Percentiles rank a stretch among this genome's conserved stretches.
Evolutionary conservation across 1,140 invertebrate genomes (phyloP).

Genomic region (Dendrolimus kikuchii): DNA sequence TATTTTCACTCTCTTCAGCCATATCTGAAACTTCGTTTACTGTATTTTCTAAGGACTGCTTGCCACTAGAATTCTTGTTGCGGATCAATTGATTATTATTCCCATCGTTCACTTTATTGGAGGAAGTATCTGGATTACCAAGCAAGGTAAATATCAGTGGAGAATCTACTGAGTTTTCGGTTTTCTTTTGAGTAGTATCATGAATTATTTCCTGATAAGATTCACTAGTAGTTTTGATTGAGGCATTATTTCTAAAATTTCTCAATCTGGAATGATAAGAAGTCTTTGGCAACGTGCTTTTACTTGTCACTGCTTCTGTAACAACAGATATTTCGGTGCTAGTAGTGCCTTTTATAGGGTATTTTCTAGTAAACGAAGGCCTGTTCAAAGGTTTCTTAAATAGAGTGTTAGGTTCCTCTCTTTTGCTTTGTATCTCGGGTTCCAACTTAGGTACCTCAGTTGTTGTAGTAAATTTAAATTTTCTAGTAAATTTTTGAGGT

Average conservation of each 20-base stretch:
- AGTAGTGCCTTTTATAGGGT: slow-evolving; percentile 15
- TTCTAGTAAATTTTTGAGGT: slow-evolving; percentile 51
- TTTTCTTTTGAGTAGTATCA: slow-evolving; percentile 33
- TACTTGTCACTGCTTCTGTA: slow-evolving; percentile 16
- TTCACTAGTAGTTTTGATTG: slow-evolving; percentile 20
- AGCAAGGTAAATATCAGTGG: slow-evolving; percentile 49
- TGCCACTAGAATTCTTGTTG: slow-evolving; percentile 27
- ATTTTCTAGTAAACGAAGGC: slow-evolving; percentile 29
- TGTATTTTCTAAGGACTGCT: slow-evolving; percentile 43
- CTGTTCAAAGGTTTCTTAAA: slow-evolving; percentile 37
- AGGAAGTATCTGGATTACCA: slow-evolving; percentile 18
- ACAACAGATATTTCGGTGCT: slow-evolving; percentile 21
- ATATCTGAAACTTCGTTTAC: slow-evolving; percentile 32
- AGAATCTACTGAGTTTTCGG: slow-evolving; percentile 35
- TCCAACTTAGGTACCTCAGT: slow-evolving; percentile 25
- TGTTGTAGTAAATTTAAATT: slow-evolving; percentile 41
- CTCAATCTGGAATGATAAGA: slow-evolving; percentile 49
- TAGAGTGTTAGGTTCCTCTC: slow-evolving; percentile 22
- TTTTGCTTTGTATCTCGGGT: slow-evolving; percentile 25
- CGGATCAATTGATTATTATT: slow-evolving; percentile 1
- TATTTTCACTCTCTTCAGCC: slow-evolving; percentile 34
- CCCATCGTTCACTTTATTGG: background rate
- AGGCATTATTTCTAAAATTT: slow-evolving; percentile 29
- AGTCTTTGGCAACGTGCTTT: slow-evolving; percentile 39
- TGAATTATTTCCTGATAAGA: slow-evolving; percentile 13